Conservation (phyloP, 2,113 vertebrate genomes). For the Thinocorus orbignyianus region DNA sequence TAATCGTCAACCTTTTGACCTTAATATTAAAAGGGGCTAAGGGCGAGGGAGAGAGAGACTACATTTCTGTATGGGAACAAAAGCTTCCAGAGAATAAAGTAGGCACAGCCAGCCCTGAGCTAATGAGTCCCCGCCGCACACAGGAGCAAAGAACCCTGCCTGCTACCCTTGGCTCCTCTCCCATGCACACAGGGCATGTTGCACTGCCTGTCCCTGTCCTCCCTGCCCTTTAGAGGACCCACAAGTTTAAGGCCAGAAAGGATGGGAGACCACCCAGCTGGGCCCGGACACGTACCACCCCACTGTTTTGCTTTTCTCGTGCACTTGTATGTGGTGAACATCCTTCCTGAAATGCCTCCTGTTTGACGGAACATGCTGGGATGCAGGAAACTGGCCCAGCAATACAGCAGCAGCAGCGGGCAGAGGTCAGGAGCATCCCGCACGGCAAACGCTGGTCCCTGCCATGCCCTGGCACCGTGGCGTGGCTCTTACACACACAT, state of each 20-base stretch:
- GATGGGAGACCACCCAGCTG: not conserved
- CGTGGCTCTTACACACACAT: not conserved
- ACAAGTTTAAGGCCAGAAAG: not conserved
- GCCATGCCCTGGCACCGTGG: not conserved
- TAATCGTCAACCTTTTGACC: slow-evolving; percentile 49
- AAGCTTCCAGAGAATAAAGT: slow-evolving; percentile 22
- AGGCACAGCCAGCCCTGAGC: slow-evolving; percentile 8
- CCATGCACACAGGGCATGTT: accelerated
- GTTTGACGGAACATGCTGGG: not conserved
- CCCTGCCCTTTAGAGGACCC: not conserved
- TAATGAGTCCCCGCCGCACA: not conserved
- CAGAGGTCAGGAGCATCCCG: not conserved
- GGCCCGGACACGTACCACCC: not conserved
- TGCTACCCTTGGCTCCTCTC: not conserved
- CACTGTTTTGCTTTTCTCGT: not conserved
- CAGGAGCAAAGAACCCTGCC: not conserved
- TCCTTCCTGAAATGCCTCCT: not conserved
- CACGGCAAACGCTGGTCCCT: accelerated
- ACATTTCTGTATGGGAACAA: slow-evolving; percentile 23
- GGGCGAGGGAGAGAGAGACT: not conserved
- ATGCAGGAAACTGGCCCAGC: not conserved
- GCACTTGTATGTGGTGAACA: accelerated
- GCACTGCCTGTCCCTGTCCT: not conserved
- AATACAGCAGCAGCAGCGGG: not conserved
- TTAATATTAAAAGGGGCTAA: slow-evolving; percentile 57